These are phyloP conservation scores for Pseudomyrmex concolor DNA, from an alignment of 1,140 invertebrate species.

Conservation along the genomic window DNA sequence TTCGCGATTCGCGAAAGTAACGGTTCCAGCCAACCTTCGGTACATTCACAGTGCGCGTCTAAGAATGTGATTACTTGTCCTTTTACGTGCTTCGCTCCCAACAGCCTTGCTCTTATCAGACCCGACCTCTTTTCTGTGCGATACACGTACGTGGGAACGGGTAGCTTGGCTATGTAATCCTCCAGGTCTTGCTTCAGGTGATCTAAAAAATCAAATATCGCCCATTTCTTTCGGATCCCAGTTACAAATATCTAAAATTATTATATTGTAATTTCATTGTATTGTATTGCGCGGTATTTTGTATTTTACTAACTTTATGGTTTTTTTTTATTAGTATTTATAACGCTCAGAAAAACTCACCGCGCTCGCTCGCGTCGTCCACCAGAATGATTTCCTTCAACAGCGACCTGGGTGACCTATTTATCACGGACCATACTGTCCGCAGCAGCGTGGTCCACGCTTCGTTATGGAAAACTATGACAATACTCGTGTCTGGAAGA, in stretches of 20 bases:
- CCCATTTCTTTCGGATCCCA: not conserved
- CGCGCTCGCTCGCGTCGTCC: conserved; percentile 97
- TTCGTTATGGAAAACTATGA: conserved; percentile 99
- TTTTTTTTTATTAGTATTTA: too few relatives aligned
- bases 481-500: conserved; percentile 95
- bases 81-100: conserved; percentile 96
- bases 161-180: conserved; percentile 94
- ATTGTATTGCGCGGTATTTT: too few relatives aligned
- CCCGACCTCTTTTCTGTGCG: conserved; percentile 96
- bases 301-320: too few relatives aligned
- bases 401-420: conserved; percentile 94
- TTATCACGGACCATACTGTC: conserved; percentile 98
- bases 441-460: conserved; percentile 98
- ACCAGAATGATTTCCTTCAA: conserved; percentile 97
- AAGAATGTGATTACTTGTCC: conserved; percentile 98
- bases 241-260: not conserved
- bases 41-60: conserved; percentile 98
- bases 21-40: conserved; percentile 97
- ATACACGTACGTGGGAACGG: conserved; percentile 93
- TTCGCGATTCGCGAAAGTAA: conserved; percentile 94
- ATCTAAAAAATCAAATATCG: conserved; percentile 86
- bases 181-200: conserved; percentile 95
- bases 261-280: too few relatives aligned
- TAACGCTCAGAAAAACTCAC: conserved; percentile 81
- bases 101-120: conserved; percentile 95